phyloP scores from a whole-genome alignment of 2,888 invertebrate genomes.

The Gastracanthus pulcherrimus region DNA sequence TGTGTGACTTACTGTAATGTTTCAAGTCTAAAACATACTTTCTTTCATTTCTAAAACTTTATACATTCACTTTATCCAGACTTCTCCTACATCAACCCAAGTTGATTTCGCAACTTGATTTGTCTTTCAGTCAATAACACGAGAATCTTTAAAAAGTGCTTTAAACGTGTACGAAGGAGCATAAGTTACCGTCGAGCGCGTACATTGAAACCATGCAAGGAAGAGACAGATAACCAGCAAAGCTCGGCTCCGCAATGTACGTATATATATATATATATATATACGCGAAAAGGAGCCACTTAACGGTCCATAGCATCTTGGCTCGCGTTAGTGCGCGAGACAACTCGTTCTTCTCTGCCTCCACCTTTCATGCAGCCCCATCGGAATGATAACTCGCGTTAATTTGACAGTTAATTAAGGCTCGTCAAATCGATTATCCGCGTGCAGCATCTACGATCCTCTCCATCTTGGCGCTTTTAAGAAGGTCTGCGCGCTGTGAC shows the following conservation, averaged over 20 bases:
- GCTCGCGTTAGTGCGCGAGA: not conserved
- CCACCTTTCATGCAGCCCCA: not conserved
- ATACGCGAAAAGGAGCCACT: not conserved
- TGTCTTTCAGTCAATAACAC: too few species aligned
- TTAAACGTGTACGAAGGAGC: not conserved
- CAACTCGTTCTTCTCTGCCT: not conserved
- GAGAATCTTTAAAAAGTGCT: too few species aligned
- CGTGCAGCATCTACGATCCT: not conserved
- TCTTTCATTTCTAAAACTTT: too few species aligned
- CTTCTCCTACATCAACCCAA: too few species aligned
- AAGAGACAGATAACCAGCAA: not conserved
- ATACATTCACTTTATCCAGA: too few species aligned
- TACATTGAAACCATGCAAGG: too few species aligned
- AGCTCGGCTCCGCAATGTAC: not conserved
- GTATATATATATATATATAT: not conserved
- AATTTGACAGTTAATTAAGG: constrained; percentile 70
- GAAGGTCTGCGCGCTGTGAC: too few species aligned
- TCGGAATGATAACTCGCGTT: constrained; percentile 65
- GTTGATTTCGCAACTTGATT: too few species aligned
- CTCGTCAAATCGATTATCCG: constrained; percentile 64
- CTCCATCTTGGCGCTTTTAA: not conserved
- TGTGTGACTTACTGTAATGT: too few species aligned
- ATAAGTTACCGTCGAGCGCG: not conserved
- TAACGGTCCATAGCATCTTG: not conserved
- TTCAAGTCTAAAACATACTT: too few species aligned